Evolutionary conservation across 2,797 vertebrate species (phyloP), one percentile per base, ranked within the genome.

Genomic region (Chrysolophus pictus): DNA sequence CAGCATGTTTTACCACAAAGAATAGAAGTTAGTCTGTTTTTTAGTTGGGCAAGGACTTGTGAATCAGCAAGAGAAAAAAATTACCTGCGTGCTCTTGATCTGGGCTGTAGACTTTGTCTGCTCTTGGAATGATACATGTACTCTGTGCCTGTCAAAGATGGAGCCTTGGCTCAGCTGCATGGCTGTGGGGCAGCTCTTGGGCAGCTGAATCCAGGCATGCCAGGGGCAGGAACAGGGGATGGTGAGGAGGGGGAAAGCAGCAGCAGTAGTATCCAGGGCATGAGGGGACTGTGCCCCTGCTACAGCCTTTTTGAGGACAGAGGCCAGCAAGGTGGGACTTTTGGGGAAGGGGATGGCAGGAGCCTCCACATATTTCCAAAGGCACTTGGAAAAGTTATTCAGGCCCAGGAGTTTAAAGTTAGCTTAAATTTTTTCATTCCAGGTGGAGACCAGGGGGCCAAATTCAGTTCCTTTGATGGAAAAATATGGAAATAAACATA

Each of bases 31-130:
- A 44, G 4, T 31, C 51, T 49, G 29, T 7, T 70, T 49, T 78
- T 56, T 51, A 69, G 41, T 0, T 10, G 41, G 22, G 13, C 24
- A 78, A 37, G 29, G 53, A 49, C 41, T 62, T 46, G 24, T 51
- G 35, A 60, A 41, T 55, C 35, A 28, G 10, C 35, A 47, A 21
- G 14, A 82, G 15, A 69, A 65, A 83, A 35, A 78, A 65, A 47
- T 24, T 37, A 35, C 11, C 49, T 49, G 16, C 0, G 0, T 69
- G 28, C 29, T 56, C 1, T 0, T 59, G 44, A 22, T 47, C 44
- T 64, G 10, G 23, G 33, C 42, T 31, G 18, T 35, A 53, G 56
- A 21, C 12, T 51, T 49, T 81, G 26, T 33, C 46, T 62, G n/a
- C 18, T 0, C 0, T 58, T 47, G 67, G 63, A 86, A 47, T 16